Base-by-base conservation (phyloP, 2,888 invertebrate genomes). In the Stratiomys singularior region DNA sequence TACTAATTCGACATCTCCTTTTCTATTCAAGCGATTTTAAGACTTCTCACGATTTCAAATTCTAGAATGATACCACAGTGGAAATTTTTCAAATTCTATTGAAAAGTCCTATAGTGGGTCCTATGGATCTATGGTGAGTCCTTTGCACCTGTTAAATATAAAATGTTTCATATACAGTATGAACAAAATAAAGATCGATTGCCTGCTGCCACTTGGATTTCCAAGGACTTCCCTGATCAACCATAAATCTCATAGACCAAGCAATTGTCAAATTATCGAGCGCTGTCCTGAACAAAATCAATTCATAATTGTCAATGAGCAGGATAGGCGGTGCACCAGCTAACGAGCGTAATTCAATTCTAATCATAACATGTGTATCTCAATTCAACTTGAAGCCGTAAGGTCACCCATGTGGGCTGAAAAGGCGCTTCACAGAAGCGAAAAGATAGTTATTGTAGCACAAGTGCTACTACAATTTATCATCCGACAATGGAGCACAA, bases 401-500 rank as follows among this genome's bases (percentile, higher is more conserved):
- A 37, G 56, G 69, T 71, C 63, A 63, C 58, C 52, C 69, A 52
- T 47, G 37, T 37, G 21, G 18, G 67, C 21, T 46, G 23, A 44
- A 78, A 58, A 69, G 76, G 67, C 76, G 64, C 76, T 78, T 76
- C 18, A 52, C 18, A 15, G 52, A 5, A 15, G 25, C 21, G 23
- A 11, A 3, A 25, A 47, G 69, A 60, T 58, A 74, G 74, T 58
- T 74, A 74, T 60, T 37, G 72, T 72, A 25, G 58, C 56, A 74
- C 74, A 74, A 58, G 74, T 58, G 74, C 77, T 52, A 76, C 63
- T 64, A 77, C 67, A 47, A 77, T 77, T 67, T 80, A 76, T 76
- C 76, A 76, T 76, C 21, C 44, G 78, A 80, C 80, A 80, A 80
- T 78, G 78, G 66, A 60, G 74, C 78, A 78, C 78, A 80, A 80